phyloP scores from a whole-genome alignment of 2,888 invertebrate species.

The Cyaniris semiargus region DNA sequence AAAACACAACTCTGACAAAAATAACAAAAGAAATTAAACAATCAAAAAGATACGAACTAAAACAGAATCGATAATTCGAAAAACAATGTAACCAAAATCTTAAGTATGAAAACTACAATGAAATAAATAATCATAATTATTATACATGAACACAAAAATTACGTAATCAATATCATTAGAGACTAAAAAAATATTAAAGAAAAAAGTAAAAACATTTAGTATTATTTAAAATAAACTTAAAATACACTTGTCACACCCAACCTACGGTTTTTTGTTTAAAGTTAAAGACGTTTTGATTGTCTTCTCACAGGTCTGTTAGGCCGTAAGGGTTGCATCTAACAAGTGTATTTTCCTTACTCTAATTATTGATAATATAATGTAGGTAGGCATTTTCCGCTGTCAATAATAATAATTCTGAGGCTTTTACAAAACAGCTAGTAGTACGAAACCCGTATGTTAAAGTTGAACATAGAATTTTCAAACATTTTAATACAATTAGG shows the following conservation, averaged over 20 bases:
- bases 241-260: slow-evolving; percentile 7
- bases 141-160: background rate
- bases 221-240: background rate
- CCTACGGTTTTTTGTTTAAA: background rate
- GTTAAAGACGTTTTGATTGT: background rate
- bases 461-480: background rate
- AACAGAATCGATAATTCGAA: slow-evolving; percentile 25
- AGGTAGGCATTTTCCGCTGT: slow-evolving; percentile 1
- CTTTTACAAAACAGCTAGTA: background rate
- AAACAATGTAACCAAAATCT: slow-evolving; percentile 13
- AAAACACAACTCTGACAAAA: slow-evolving; percentile 29
- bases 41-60: slow-evolving; percentile 33
- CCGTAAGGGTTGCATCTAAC: background rate
- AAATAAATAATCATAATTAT: background rate
- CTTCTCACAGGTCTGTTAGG: background rate
- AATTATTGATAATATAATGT: background rate
- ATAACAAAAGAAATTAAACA: slow-evolving; percentile 33
- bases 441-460: background rate
- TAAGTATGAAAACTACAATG: background rate
- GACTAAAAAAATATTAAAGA: background rate
- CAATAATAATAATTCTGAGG: background rate
- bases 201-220: background rate
- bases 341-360: background rate
- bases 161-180: background rate
- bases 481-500: background rate